A percentile compares a stretch with the other conserved stretches of the same genome.
Evolutionary conservation across 1,140 invertebrate species (phyloP).

Genomic region (Trachelipus rathkii): DNA sequence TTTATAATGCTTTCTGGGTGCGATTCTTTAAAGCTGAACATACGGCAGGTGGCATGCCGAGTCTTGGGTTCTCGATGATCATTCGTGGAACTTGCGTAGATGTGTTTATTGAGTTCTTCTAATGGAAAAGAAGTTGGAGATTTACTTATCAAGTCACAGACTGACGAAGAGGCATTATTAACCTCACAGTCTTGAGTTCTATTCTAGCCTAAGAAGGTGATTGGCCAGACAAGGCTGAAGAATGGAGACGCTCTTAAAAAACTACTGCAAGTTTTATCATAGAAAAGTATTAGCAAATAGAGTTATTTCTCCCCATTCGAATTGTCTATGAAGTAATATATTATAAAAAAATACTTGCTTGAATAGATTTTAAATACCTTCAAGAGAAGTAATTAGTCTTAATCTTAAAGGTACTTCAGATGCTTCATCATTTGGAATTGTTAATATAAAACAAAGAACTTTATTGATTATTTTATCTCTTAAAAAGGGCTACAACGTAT

Average conservation of each 20-base stretch:
- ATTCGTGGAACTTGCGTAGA: conserved; percentile 51
- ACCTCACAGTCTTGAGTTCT: conserved; percentile 31
- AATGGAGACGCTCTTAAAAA: background rate
- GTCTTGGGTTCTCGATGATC: conserved; percentile 51
- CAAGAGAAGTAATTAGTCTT: too few species aligned
- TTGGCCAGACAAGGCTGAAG: background rate
- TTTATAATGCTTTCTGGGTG: too few species aligned
- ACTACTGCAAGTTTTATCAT: background rate
- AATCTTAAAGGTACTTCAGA: too few species aligned
- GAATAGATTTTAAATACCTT: too few species aligned
- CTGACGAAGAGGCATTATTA: conserved; percentile 36
- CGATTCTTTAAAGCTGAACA: conserved; percentile 46
- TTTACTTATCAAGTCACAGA: conserved; percentile 38
- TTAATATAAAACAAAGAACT: too few species aligned
- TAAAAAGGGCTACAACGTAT: too few species aligned
- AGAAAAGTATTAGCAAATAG: background rate
- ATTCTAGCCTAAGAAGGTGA: conserved; percentile 11
- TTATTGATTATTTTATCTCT: too few species aligned
- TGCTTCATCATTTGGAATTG: too few species aligned
- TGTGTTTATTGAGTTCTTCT: conserved; percentile 50
- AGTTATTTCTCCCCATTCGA: background rate
- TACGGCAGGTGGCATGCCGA: conserved; percentile 51
- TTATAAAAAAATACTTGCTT: too few species aligned
- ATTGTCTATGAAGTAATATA: too few species aligned
- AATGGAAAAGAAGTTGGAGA: conserved; percentile 48